Base-by-base conservation (phyloP, 2,113 vertebrate species). In the Dinomys branickii region DNA sequence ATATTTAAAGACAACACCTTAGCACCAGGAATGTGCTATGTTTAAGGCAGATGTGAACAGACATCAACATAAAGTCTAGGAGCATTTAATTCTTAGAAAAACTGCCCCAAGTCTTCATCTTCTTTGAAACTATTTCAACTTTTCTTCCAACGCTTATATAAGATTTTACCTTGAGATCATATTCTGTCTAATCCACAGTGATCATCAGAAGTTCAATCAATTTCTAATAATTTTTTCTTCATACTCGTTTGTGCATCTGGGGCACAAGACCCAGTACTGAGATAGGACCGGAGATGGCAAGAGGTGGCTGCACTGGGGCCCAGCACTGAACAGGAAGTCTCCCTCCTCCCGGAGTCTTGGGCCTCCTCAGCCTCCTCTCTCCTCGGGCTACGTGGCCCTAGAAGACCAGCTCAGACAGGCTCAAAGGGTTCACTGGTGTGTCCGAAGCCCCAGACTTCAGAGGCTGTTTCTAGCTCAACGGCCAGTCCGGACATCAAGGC, bases 141-240 rank as follows among this genome's bases (percentile, higher is more conserved):
- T 91, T 89, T 93, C 81, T 67, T 90, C 33, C 78, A 94, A 85
- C 30, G 0, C 28, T 82, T 30, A 59, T 58, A 9, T 8, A n/a
- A 20, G 5, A 58, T 85, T 88, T 95, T 80, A 50, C 95, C 81
- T 89, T 38, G 78, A 96, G 90, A 86, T 91, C 56, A 63, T 58
- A 71, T 38, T 83, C 63, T 69, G 22, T 67, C 16, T 47, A 93
- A 81, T 9, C 59, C 26, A 52, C 3, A 63, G 35, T 41, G 13
- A n/a, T 91, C 38, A 61, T 56, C n/a, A 69, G 41, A 92, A 30
- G 0, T 28, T n/a, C 33, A 33, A 22, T 83, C 14, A 41, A 52
- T 56, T 67, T 69, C 50, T 90, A 47, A 86, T 47, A 63, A 30
- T 17, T 30, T 92, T 7, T 84, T 89, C 35, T 86, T 47, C 56